Conservation (phyloP, 2,888 invertebrate genomes). For the Noctua comes region DNA sequence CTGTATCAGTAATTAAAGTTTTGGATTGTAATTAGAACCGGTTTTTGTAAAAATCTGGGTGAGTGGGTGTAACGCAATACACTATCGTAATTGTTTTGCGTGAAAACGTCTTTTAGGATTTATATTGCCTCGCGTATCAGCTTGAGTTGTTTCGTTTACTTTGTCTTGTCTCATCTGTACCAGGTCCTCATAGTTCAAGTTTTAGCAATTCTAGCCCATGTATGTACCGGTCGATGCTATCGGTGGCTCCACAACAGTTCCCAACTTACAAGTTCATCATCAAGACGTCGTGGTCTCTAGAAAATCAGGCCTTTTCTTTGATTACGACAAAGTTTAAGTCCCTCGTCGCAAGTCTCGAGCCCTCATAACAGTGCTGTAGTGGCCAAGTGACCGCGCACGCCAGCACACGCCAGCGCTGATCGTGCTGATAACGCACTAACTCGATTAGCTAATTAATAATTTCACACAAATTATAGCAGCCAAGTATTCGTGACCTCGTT, state of each 20-base stretch:
- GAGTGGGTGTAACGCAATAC: neutral
- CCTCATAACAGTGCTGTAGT: slow-evolving; percentile 36
- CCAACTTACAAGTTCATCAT: neutral
- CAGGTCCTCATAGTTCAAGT: neutral
- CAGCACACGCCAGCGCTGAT: slow-evolving; percentile 62
- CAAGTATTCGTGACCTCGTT: slow-evolving; percentile 67
- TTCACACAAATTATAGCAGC: slow-evolving; percentile 85
- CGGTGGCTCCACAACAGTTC: neutral
- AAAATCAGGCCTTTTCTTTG: slow-evolving; percentile 9
- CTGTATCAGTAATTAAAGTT: slow-evolving; percentile 11
- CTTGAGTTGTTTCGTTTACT: neutral
- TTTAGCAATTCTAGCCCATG: neutral
- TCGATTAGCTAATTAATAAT: slow-evolving; percentile 85
- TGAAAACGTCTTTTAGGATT: neutral
- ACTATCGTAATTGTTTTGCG: neutral
- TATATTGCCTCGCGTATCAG: neutral
- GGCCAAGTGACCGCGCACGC: slow-evolving; percentile 36
- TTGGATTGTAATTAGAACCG: neutral
- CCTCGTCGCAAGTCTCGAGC: slow-evolving; percentile 12
- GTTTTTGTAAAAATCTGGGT: neutral
- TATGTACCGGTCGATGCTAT: neutral
- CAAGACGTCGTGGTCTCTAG: neutral
- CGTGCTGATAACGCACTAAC: slow-evolving; percentile 72
- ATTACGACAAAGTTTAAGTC: slow-evolving; percentile 13
- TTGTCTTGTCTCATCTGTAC: neutral